Evolutionary conservation across 2,888 invertebrate genomes (phyloP).

Genomic region (Agrypnus murinus): DNA sequence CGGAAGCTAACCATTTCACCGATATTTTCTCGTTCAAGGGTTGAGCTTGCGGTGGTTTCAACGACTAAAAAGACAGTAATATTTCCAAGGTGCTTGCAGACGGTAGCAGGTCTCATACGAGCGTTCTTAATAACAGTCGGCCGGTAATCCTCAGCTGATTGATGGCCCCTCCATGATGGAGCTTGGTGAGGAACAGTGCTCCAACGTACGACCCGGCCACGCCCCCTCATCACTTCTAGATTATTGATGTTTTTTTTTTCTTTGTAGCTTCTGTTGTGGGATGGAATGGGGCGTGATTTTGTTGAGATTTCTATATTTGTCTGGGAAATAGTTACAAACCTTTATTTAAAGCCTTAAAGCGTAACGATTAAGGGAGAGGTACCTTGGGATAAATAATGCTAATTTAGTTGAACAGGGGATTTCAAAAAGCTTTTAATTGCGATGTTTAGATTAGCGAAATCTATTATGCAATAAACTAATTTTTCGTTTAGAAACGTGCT

Average conservation of each 20-base stretch:
- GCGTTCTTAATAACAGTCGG: constrained; percentile 71
- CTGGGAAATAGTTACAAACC: constrained; percentile 35
- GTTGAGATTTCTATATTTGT: constrained; percentile 47
- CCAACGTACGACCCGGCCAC: constrained; percentile 54
- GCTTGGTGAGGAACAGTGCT: constrained; percentile 54
- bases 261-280: constrained; percentile 48
- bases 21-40: constrained; percentile 52
- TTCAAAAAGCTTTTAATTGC: constrained; percentile 35
- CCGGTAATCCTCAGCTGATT: constrained; percentile 70
- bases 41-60: constrained; percentile 63
- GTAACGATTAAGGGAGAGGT: constrained; percentile 11
- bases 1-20: constrained; percentile 40
- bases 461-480: constrained; percentile 49
- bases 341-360: constrained; percentile 27
- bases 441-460: constrained; percentile 39
- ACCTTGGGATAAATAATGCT: constrained; percentile 19
- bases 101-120: constrained; percentile 65
- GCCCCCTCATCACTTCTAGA: constrained; percentile 64
- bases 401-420: constrained; percentile 14
- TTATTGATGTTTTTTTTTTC: constrained; percentile 61
- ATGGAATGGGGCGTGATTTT: constrained; percentile 50
- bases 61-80: constrained; percentile 64
- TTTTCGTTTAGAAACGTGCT: constrained; percentile 49
- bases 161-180: constrained; percentile 69
- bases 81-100: constrained; percentile 65